phyloP scores from a whole-genome alignment of 2,797 vertebrate species.

The Acrossocheilus wenchowensis region DNA sequence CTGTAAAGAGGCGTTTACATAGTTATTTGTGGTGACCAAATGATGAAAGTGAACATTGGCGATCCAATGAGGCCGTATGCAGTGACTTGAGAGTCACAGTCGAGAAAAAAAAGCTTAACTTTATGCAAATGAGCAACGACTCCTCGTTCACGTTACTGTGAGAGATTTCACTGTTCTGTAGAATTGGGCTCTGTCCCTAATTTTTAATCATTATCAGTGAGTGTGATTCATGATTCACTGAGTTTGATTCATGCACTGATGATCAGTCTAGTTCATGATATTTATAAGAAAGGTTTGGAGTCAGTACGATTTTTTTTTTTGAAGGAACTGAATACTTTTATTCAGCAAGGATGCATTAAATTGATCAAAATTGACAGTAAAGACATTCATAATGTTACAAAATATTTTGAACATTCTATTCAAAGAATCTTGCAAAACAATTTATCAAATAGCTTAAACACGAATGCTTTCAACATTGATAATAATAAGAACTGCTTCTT shows the following conservation, averaged over 20 bases:
- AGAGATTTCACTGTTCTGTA: background rate
- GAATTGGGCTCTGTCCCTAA: background rate
- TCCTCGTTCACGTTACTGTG: background rate
- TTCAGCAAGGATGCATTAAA: background rate
- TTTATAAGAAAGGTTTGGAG: background rate
- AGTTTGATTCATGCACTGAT: background rate
- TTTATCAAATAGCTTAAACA: background rate
- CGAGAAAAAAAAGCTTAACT: background rate
- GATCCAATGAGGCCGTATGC: background rate
- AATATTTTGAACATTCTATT: background rate
- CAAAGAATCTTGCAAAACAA: background rate
- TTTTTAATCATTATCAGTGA: background rate
- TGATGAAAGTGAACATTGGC: background rate
- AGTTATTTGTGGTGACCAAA: slow-evolving; percentile 1
- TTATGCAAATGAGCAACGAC: background rate
- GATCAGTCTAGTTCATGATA: background rate
- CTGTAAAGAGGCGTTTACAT: slow-evolving; percentile 13
- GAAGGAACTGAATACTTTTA: background rate
- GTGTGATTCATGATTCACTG: background rate
- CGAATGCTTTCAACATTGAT: background rate
- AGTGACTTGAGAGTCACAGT: background rate
- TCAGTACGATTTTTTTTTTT: no score
- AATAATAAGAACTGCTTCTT: background rate
- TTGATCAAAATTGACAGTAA: background rate
- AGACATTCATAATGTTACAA: background rate